phyloP scores from a whole-genome alignment of 2,113 vertebrate genomes.

The Psilopsiagon aurifrons region DNA sequence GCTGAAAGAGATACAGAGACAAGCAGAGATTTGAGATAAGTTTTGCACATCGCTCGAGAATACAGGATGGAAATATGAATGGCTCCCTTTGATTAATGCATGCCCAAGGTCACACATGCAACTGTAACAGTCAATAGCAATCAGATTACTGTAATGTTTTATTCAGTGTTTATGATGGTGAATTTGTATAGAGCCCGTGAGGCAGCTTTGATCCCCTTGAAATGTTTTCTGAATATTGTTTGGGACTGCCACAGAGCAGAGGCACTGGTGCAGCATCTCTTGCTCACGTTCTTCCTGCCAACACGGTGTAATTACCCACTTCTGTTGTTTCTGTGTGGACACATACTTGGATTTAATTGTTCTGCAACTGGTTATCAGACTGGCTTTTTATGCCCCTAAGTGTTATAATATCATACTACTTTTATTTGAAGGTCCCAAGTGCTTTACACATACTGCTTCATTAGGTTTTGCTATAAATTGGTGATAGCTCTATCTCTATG shows the following conservation, averaged over 20 bases:
- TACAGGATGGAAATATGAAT: neutral
- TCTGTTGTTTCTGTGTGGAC: neutral
- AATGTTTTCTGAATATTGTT: slow-evolving; percentile 25
- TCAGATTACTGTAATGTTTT: slow-evolving; percentile 72
- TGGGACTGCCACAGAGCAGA: slow-evolving; percentile 26
- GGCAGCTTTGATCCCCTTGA: slow-evolving; percentile 60
- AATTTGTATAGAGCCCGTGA: slow-evolving; percentile 52
- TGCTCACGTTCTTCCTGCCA: neutral
- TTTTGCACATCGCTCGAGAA: neutral
- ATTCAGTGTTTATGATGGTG: slow-evolving; percentile 71
- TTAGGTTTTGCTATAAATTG: neutral
- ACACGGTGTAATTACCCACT: neutral
- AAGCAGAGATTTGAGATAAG: slow-evolving; percentile 25
- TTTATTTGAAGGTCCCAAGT: neutral
- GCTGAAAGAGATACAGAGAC: neutral
- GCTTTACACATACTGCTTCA: neutral
- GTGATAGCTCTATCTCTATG: neutral
- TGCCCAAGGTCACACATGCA: slow-evolving; percentile 59
- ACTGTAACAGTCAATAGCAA: slow-evolving; percentile 67
- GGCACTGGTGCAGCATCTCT: neutral
- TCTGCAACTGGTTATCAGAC: neutral
- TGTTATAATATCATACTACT: neutral
- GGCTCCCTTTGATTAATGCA: slow-evolving; percentile 63
- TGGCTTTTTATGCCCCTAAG: neutral
- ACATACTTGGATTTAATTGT: neutral